Evolutionary conservation across 2,797 vertebrate species (phyloP), one percentile per base, ranked within the genome.

Genomic region (Galaxias olidus): DNA sequence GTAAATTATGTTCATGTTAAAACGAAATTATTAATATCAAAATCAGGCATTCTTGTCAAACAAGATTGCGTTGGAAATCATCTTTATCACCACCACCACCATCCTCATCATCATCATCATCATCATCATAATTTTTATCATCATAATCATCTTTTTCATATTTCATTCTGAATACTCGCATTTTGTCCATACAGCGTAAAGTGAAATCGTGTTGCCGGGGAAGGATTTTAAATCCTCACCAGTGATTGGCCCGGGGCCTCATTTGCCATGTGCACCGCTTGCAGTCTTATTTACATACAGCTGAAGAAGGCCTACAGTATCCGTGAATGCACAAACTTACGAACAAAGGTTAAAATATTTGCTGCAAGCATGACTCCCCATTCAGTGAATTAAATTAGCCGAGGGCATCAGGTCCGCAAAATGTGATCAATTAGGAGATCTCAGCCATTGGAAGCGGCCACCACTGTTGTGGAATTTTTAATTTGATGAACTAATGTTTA

Each of bases 221-320:
- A 60, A 58, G 62, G 51, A 63, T 59, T 55, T 50, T 41, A 45
- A 53, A n/a, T n/a, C n/a, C 58, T 20, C 54, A 52, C 47, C 63
- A 20, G 42, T 67, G 78, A 83, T 80, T 80, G 81, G 81, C 47
- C 59, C 45, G 55, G 15, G 64, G 49, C 45, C 54, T 66, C 73
- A 68, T 69, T 17, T 66, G 72, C 74, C 81, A 75, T 73, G 78
- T 80, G 78, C 66, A 57, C 65, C 73, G 61, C 49, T 73, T 64
- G 47, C 73, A 56, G 59, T 61, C 74, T 49, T 64, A 80, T 83
- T 83, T 75, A 70, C 81, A 83, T 83, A 83, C 81, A 83, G 81
- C 81, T 83, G 81, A 72, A 75, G 81, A 72, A 75, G 20, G 20
- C 53, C 53, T 40, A 42, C 71, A 49, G 73, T 75, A 77, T 43